A percentile compares a stretch with the other conserved stretches of the same genome.
Evolutionary conservation across 2,797 vertebrate species (phyloP).

Genomic region (Parauchenoglanis punctatus): DNA sequence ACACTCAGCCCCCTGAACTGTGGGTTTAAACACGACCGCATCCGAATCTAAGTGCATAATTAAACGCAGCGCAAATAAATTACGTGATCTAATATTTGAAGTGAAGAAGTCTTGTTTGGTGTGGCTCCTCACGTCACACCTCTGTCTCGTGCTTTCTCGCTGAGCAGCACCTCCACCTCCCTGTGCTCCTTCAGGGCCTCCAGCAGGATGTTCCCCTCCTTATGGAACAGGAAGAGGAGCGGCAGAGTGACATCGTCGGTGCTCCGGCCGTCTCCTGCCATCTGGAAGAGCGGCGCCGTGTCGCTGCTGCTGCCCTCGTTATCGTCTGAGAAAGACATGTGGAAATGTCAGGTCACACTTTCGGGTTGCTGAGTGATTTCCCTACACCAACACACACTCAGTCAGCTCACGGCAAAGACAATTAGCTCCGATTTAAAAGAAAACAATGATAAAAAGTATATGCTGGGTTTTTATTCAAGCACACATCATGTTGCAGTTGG

Average conservation of each 20-base stretch:
- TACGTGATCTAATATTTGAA: accelerated
- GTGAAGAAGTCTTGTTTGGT: neutral
- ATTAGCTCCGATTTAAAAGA: neutral
- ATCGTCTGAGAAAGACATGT: conserved; percentile 81
- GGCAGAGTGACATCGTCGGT: conserved; percentile 93
- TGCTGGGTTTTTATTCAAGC: no score
- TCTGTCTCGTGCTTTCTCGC: conserved; percentile 95
- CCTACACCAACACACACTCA: neutral
- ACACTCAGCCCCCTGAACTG: neutral
- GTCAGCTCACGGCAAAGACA: neutral
- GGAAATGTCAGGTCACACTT: neutral
- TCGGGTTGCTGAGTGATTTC: neutral
- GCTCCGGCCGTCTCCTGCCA: conserved; percentile 95
- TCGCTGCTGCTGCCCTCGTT: conserved; percentile 98
- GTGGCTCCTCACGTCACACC: conserved; percentile 72
- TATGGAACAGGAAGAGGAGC: conserved; percentile 96
- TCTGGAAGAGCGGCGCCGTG: conserved; percentile 97
- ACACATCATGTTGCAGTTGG: neutral
- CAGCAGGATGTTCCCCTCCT: conserved; percentile 94
- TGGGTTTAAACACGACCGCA: neutral
- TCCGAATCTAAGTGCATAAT: no score
- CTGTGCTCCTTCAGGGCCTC: conserved; percentile 90
- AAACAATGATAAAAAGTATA: neutral
- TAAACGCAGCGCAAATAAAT: neutral
- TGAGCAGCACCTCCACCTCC: conserved; percentile 94